A percentile compares a stretch with the other conserved stretches of the same genome.
These are phyloP conservation scores for Mesitornis unicolor DNA, from an alignment of 2,113 vertebrate species.

Conservation along the genomic window DNA sequence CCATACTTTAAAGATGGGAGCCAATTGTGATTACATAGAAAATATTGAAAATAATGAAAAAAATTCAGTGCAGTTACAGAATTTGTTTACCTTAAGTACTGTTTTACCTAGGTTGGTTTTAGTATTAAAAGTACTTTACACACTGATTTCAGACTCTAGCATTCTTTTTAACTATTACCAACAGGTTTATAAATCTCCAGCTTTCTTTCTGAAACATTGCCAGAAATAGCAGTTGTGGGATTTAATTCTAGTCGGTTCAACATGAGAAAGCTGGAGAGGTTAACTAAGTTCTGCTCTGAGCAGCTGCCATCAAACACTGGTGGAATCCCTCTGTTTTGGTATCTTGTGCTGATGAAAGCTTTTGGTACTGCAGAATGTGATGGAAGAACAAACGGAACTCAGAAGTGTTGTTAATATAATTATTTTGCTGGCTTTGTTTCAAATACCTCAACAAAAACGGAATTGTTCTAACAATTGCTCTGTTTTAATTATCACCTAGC, in stretches of 20 bases:
- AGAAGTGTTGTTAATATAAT: neutral
- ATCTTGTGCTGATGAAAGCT: neutral
- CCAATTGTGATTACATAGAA: neutral
- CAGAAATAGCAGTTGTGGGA: neutral
- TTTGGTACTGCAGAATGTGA: neutral
- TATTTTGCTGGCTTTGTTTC: neutral
- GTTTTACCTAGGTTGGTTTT: neutral
- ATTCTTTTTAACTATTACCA: neutral
- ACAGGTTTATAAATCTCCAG: neutral
- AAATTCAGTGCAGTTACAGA: neutral
- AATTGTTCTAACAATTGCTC: neutral
- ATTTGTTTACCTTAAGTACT: neutral
- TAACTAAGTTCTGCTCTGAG: neutral
- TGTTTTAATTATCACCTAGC: neutral
- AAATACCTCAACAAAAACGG: neutral
- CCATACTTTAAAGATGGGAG: neutral
- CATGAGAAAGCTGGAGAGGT: conserved; percentile 2
- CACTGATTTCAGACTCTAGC: neutral
- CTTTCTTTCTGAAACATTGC: neutral
- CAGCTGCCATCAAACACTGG: neutral
- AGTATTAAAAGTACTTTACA: neutral
- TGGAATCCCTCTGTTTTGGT: neutral
- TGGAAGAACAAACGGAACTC: neutral
- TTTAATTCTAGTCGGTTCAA: conserved; percentile 18
- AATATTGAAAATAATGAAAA: neutral